A percentile compares a stretch with the other conserved stretches of the same genome.
These are phyloP conservation scores for Sebastes ruberrimus DNA, from an alignment of 2,797 vertebrate genomes.

Conservation along the genomic window DNA sequence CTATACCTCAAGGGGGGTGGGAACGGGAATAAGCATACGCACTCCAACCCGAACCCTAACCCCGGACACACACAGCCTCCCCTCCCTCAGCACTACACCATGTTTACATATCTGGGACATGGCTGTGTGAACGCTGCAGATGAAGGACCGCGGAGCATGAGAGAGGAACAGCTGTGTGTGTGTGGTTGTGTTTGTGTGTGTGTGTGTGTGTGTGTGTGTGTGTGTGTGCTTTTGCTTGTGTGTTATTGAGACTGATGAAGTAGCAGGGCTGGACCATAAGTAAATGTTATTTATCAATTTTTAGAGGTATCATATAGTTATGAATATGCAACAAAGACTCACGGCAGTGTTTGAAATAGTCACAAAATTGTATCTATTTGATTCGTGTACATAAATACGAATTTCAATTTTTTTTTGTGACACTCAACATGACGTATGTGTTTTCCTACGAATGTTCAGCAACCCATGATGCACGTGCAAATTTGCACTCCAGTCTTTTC, in stretches of 20 bases:
- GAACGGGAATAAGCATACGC: conserved; percentile 27
- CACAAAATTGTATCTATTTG: too few relatives aligned
- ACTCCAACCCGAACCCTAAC: conserved; percentile 12
- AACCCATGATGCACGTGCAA: accelerated
- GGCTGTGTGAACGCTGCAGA: conserved; percentile 67
- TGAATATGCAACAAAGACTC: background rate
- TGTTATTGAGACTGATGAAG: conserved; percentile 1
- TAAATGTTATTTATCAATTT: background rate
- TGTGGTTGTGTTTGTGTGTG: conserved; percentile 8
- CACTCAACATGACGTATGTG: accelerated
- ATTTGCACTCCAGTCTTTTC: too few relatives aligned
- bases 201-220: background rate
- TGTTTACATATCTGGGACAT: conserved; percentile 67
- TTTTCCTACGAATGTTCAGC: too few relatives aligned
- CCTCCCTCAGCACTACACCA: background rate
- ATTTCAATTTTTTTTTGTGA: too few relatives aligned
- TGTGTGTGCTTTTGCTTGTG: background rate
- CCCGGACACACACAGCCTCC: conserved; percentile 13
- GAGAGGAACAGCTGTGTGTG: conserved; percentile 64
- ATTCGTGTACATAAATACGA: accelerated
- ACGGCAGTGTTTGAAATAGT: too few relatives aligned
- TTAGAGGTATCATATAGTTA: background rate
- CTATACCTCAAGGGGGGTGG: background rate
- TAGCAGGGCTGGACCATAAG: background rate
- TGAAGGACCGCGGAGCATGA: conserved; percentile 52